Conservation (phyloP, 1,140 invertebrate species). For the Rhyacophila brunnea region DNA sequence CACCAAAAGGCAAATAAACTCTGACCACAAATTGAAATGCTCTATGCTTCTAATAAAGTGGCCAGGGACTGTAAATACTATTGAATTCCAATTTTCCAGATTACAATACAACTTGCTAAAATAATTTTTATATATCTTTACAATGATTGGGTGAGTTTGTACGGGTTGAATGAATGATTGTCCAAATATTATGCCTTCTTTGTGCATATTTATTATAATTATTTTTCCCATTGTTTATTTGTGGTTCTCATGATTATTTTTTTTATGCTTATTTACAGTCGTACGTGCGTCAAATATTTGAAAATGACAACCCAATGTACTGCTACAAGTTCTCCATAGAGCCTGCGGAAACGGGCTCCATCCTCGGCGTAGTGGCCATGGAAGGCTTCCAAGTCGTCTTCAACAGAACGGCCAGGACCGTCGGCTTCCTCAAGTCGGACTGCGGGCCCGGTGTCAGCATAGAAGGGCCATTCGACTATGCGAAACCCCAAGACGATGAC, state of each 20-base stretch:
- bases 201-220: neutral
- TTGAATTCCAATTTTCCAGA: too few relatives aligned
- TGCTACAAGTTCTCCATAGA: constrained; percentile 35
- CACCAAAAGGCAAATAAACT: too few relatives aligned
- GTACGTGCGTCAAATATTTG: constrained; percentile 27
- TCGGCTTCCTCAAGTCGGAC: constrained; percentile 31
- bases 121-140: too few relatives aligned
- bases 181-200: too few relatives aligned
- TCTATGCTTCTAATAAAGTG: neutral
- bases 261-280: constrained; percentile 24
- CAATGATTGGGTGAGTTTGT: neutral
- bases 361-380: constrained; percentile 29
- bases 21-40: neutral
- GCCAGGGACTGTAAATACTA: too few relatives aligned
- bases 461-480: constrained; percentile 15
- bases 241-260: constrained; percentile 1
- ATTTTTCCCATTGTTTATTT: neutral
- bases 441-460: constrained; percentile 27
- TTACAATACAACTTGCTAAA: too few relatives aligned
- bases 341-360: constrained; percentile 23
- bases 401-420: constrained; percentile 26
- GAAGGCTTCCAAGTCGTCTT: constrained; percentile 35
- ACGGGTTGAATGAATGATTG: too few relatives aligned
- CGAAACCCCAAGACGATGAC: constrained; percentile 1
- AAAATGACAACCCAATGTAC: constrained; percentile 12